These are phyloP conservation scores for Achroia grisella DNA, from an alignment of 1,140 invertebrate genomes.

Conservation along the genomic window DNA sequence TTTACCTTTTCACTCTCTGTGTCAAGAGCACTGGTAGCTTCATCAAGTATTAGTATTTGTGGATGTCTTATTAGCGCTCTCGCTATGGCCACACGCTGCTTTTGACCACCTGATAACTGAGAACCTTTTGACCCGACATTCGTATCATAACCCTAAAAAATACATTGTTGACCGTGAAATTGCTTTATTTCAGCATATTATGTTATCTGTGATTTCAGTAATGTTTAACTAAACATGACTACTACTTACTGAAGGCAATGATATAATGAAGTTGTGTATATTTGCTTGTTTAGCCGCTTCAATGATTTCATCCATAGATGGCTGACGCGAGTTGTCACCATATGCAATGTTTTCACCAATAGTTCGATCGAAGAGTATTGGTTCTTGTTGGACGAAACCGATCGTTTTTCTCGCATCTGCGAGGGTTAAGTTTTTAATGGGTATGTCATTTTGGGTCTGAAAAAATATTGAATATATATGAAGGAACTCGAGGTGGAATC, in stretches of 20 bases:
- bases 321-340: slow-evolving; percentile 75
- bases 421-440: slow-evolving; percentile 64
- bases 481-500: too few relatives aligned
- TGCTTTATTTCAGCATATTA: slow-evolving; percentile 55
- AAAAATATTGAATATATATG: too few relatives aligned
- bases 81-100: slow-evolving; percentile 84
- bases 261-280: slow-evolving; percentile 81
- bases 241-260: slow-evolving; percentile 76
- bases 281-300: slow-evolving; percentile 81
- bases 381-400: slow-evolving; percentile 87
- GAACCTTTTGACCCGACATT: slow-evolving; percentile 83
- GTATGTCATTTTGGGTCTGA: slow-evolving; percentile 59
- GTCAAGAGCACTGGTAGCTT: slow-evolving; percentile 87
- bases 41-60: slow-evolving; percentile 84
- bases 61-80: slow-evolving; percentile 83
- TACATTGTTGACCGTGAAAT: too few relatives aligned
- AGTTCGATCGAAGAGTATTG: slow-evolving; percentile 81
- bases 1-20: slow-evolving; percentile 71
- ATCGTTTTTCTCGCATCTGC: slow-evolving; percentile 75
- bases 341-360: slow-evolving; percentile 85
- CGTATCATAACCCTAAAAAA: slow-evolving; percentile 79
- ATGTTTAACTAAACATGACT: too few relatives aligned
- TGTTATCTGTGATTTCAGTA: too few relatives aligned
- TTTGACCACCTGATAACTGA: slow-evolving; percentile 83
- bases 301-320: slow-evolving; percentile 75